Conservation (phyloP, 2,888 invertebrate genomes). For the Camptogramma bilineatum region DNA sequence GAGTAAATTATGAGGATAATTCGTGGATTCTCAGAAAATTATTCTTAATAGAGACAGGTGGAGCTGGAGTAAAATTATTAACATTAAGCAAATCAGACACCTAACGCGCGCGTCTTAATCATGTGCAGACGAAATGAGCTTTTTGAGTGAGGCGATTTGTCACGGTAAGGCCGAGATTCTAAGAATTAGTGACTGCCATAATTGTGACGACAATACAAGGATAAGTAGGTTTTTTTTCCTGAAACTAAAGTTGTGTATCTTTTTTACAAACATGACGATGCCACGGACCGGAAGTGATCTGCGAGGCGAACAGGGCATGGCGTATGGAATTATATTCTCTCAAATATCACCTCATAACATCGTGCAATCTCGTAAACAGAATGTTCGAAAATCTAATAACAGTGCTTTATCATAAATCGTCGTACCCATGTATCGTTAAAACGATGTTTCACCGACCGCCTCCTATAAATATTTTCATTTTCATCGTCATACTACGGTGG, state of each 20-base stretch:
- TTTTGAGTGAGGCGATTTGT: slow-evolving; percentile 37
- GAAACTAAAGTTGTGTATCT: background rate
- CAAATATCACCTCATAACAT: slow-evolving; percentile 9
- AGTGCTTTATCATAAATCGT: slow-evolving; percentile 42
- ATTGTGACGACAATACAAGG: background rate
- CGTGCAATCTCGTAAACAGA: slow-evolving; percentile 37
- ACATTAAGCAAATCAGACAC: slow-evolving; percentile 41
- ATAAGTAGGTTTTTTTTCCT: background rate
- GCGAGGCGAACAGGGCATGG: background rate
- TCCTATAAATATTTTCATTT: slow-evolving; percentile 35
- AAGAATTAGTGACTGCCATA: background rate
- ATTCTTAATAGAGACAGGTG: slow-evolving; percentile 40
- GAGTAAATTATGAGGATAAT: slow-evolving; percentile 29
- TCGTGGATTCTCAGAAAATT: slow-evolving; percentile 28
- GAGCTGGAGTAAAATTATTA: slow-evolving; percentile 35
- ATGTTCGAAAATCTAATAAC: slow-evolving; percentile 42
- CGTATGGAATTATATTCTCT: slow-evolving; percentile 29
- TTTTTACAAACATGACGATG: background rate
- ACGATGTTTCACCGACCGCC: slow-evolving; percentile 34
- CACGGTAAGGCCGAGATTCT: slow-evolving; percentile 17
- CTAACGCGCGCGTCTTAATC: slow-evolving; percentile 41
- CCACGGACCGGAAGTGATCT: background rate
- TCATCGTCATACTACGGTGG: slow-evolving; percentile 12
- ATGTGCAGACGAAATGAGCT: slow-evolving; percentile 40
- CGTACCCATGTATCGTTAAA: slow-evolving; percentile 35